Conservation (phyloP, 2,888 invertebrate genomes). For the Torymus tubicola region DNA sequence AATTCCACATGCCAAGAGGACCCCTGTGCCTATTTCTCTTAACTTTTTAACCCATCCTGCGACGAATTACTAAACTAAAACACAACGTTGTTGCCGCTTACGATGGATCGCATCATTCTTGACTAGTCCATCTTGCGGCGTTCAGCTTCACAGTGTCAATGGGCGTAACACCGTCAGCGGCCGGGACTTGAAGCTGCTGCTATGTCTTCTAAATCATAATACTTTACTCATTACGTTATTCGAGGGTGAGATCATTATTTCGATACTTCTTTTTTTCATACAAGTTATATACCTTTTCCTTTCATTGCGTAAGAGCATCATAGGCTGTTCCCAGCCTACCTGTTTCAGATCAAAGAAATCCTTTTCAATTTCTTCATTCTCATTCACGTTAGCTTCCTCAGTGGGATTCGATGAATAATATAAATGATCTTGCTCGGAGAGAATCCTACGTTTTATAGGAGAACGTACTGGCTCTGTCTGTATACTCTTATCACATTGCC, state of each 20-base stretch:
- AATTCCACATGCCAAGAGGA: constrained; percentile 77
- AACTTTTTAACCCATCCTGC: constrained; percentile 54
- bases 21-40: constrained; percentile 65
- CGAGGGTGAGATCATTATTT: not conserved
- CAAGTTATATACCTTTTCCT: constrained; percentile 69
- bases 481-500: constrained; percentile 77
- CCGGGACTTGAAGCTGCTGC: constrained; percentile 74
- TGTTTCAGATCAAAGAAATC: constrained; percentile 70
- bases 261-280: not conserved
- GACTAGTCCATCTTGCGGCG: constrained; percentile 54
- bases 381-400: constrained; percentile 50
- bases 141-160: constrained; percentile 70
- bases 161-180: constrained; percentile 73
- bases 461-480: constrained; percentile 74
- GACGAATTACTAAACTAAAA: constrained; percentile 62
- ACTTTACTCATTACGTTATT: not conserved
- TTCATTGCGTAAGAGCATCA: constrained; percentile 71
- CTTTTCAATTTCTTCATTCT: constrained; percentile 63
- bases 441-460: constrained; percentile 72
- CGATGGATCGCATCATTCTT: constrained; percentile 37
- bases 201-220: constrained; percentile 70
- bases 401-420: constrained; percentile 62
- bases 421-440: constrained; percentile 72
- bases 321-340: constrained; percentile 68
- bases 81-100: constrained; percentile 58